Evolutionary conservation across 2,888 invertebrate species (phyloP).

Genomic region (Epirrhoe tristata): DNA sequence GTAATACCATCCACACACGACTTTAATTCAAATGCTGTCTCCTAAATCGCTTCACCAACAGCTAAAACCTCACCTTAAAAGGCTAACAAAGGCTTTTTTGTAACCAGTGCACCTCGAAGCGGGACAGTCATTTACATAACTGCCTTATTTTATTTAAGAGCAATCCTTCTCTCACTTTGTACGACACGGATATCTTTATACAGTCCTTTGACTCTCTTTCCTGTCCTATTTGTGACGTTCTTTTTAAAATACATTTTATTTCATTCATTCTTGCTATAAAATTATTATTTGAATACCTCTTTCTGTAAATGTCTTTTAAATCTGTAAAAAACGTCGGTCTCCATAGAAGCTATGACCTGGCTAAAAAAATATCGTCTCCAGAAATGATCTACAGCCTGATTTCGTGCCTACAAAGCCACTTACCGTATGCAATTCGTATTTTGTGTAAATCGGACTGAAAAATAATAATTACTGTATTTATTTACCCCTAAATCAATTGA

Average conservation of each 20-base stretch:
- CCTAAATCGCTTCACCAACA: conserved; percentile 32
- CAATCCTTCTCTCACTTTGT: conserved; percentile 61
- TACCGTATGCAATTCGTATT: too few relatives aligned
- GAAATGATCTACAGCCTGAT: too few relatives aligned
- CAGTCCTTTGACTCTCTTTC: conserved; percentile 51
- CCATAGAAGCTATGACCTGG: too few relatives aligned
- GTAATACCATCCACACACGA: conserved; percentile 6
- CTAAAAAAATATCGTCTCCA: too few relatives aligned
- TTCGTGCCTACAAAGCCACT: too few relatives aligned
- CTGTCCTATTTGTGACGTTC: conserved; percentile 33
- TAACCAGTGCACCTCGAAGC: conserved; percentile 63
- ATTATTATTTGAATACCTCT: neutral
- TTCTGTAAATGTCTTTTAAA: neutral
- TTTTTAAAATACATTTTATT: conserved; percentile 8
- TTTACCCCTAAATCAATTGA: too few relatives aligned
- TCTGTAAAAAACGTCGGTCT: too few relatives aligned
- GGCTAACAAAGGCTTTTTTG: conserved; percentile 69
- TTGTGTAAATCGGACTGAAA: too few relatives aligned
- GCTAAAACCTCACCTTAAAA: conserved; percentile 43
- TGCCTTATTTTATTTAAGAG: conserved; percentile 75
- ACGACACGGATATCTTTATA: conserved; percentile 69
- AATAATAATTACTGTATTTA: too few relatives aligned
- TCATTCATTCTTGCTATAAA: neutral
- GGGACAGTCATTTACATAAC: conserved; percentile 75
- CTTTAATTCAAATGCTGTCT: conserved; percentile 26